Evolutionary conservation across 1,140 invertebrate genomes (phyloP).

Genomic region (Apis florea): DNA sequence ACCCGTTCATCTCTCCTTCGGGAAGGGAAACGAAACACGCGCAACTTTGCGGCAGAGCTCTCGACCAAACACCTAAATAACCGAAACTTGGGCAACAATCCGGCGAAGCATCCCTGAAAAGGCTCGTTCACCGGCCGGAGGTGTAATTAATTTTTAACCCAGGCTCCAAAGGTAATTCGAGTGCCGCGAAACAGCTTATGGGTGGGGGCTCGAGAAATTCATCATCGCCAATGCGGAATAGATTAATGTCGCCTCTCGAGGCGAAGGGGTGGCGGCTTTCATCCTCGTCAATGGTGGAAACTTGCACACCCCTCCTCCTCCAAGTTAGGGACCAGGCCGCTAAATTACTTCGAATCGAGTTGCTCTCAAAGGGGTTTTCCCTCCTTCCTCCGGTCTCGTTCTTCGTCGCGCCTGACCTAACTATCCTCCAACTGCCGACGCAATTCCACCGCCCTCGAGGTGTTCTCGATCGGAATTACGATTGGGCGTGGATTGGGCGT

Average conservation of each 20-base stretch:
- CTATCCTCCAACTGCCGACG: constrained; percentile 3
- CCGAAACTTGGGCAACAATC: background rate
- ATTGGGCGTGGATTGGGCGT: background rate
- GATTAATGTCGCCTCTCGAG: constrained; percentile 58
- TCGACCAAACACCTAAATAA: too few species aligned
- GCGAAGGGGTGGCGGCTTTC: constrained; percentile 18
- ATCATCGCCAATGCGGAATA: constrained; percentile 60
- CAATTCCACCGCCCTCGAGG: background rate
- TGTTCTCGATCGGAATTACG: background rate
- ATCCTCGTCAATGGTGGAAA: constrained; percentile 59
- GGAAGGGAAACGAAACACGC: background rate
- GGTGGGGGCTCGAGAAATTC: constrained; percentile 40
- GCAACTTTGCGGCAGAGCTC: background rate
- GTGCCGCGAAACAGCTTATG: constrained; percentile 41
- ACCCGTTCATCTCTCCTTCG: too few species aligned
- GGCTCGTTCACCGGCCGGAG: background rate
- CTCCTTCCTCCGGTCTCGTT: background rate
- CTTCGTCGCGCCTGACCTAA: constrained; percentile 25
- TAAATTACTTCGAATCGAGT: constrained; percentile 65
- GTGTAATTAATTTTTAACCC: constrained; percentile 51
- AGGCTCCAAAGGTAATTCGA: background rate
- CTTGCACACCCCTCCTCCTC: constrained; percentile 49
- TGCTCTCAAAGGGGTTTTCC: constrained; percentile 45
- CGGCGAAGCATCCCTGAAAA: background rate
- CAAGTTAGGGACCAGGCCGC: constrained; percentile 50